A percentile compares a stretch with the other conserved stretches of the same genome.
These are phyloP conservation scores for Lasioglossum villosulum DNA, from an alignment of 2,888 invertebrate species.

Conservation along the genomic window DNA sequence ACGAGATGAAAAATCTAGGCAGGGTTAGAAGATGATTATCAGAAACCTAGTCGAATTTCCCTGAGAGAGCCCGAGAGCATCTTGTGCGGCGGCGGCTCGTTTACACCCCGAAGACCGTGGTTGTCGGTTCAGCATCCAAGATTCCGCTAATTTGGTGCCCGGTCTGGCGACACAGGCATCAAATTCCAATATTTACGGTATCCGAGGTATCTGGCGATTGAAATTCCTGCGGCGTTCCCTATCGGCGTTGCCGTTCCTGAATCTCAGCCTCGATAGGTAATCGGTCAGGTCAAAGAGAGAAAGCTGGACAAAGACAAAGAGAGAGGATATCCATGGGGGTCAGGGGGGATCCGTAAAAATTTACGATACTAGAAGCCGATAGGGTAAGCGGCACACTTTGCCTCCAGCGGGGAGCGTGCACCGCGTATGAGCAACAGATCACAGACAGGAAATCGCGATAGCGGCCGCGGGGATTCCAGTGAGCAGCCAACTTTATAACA, in stretches of 20 bases:
- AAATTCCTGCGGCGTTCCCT: constrained; percentile 22
- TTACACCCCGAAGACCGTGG: not conserved
- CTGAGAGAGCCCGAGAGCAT: too few relatives aligned
- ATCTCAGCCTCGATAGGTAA: constrained; percentile 2
- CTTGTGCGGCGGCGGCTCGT: not conserved
- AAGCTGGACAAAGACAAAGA: not conserved
- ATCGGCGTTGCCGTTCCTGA: constrained; percentile 14
- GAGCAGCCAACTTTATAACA: constrained; percentile 71
- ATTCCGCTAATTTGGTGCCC: constrained; percentile 11
- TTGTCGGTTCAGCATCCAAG: not conserved
- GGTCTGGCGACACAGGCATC: constrained; percentile 10
- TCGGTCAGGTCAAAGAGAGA: not conserved
- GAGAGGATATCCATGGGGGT: not conserved
- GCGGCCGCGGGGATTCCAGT: constrained; percentile 62
- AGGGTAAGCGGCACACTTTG: constrained; percentile 32
- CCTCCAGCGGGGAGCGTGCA: constrained; percentile 24
- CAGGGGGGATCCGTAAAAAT: constrained; percentile 27
- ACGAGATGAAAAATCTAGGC: too few relatives aligned
- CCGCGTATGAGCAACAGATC: constrained; percentile 65
- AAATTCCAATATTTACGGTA: constrained; percentile 37
- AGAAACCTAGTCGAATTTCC: too few relatives aligned
- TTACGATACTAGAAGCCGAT: constrained; percentile 26
- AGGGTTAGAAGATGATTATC: too few relatives aligned
- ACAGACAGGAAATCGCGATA: constrained; percentile 78
- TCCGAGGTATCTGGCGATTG: constrained; percentile 31